Evolutionary conservation across 2,797 vertebrate genomes (phyloP).

Genomic region (Miichthys miiuy): DNA sequence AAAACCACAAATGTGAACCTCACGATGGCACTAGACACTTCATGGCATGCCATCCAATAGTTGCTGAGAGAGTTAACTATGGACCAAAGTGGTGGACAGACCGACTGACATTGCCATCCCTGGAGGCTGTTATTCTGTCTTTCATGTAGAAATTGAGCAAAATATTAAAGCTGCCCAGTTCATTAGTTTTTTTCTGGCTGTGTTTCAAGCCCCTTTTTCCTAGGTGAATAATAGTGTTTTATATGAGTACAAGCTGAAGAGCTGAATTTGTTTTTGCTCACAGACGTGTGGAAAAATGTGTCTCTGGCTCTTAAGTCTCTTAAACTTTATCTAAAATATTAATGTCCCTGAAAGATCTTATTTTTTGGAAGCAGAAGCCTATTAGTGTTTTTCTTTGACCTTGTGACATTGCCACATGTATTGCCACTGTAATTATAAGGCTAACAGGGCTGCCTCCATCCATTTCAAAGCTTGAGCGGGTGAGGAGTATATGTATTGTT

Average conservation of each 20-base stretch:
- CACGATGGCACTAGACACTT: no score
- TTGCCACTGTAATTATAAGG: slow-evolving; percentile 74
- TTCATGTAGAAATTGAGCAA: slow-evolving; percentile 8
- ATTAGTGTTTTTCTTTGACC: slow-evolving; percentile 72
- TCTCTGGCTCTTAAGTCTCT: slow-evolving; percentile 46
- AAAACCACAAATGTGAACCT: no score
- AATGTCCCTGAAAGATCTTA: slow-evolving; percentile 70
- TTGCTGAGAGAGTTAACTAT: background rate
- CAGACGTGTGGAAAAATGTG: slow-evolving; percentile 9
- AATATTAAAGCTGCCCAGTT: slow-evolving; percentile 38
- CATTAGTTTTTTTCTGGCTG: slow-evolving; percentile 51
- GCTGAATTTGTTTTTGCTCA: slow-evolving; percentile 49
- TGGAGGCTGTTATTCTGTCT: background rate
- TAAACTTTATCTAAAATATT: slow-evolving; percentile 78
- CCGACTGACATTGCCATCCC: background rate
- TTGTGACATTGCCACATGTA: slow-evolving; percentile 70
- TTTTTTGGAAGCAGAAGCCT: slow-evolving; percentile 68
- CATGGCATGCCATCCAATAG: background rate
- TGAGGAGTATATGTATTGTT: slow-evolving; percentile 82
- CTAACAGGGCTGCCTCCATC: slow-evolving; percentile 69
- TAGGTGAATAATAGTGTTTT: slow-evolving; percentile 56
- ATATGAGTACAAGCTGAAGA: slow-evolving; percentile 36
- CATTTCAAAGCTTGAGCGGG: slow-evolving; percentile 73
- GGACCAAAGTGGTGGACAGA: background rate
- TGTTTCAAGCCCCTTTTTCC: slow-evolving; percentile 25